phyloP scores from a whole-genome alignment of 2,888 invertebrate species.

The Amphipyra tragopoginis region DNA sequence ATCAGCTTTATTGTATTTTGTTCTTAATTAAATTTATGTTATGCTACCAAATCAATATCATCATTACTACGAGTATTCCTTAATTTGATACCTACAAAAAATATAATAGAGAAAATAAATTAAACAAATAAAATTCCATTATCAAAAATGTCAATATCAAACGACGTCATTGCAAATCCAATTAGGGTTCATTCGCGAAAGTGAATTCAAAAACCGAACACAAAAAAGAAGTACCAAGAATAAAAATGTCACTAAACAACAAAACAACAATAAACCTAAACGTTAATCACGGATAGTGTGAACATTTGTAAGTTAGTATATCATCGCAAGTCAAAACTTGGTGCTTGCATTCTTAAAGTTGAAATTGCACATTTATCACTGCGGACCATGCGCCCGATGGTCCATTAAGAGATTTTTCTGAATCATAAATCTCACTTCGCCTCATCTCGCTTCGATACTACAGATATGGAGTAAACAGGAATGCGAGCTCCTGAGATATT shows the following conservation, averaged over 20 bases:
- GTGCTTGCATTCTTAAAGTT: slow-evolving; percentile 87
- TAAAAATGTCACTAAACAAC: slow-evolving; percentile 31
- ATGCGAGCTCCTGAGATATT: slow-evolving; percentile 64
- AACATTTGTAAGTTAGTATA: slow-evolving; percentile 82
- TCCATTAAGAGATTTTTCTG: slow-evolving; percentile 90
- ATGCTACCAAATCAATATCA: too few species aligned
- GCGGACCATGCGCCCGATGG: slow-evolving; percentile 82
- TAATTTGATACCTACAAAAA: too few species aligned
- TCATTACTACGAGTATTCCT: too few species aligned
- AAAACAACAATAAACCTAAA: slow-evolving; percentile 49
- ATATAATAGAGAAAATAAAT: too few species aligned
- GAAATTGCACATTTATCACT: slow-evolving; percentile 89
- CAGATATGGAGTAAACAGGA: slow-evolving; percentile 83
- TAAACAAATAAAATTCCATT: not conserved
- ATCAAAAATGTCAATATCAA: slow-evolving; percentile 15
- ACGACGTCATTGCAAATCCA: slow-evolving; percentile 8
- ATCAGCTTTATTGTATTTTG: slow-evolving; percentile 1
- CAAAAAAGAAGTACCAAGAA: slow-evolving; percentile 3
- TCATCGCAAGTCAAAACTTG: slow-evolving; percentile 87
- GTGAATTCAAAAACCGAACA: slow-evolving; percentile 15
- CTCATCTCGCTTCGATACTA: slow-evolving; percentile 85
- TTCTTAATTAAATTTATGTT: not conserved
- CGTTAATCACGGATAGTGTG: slow-evolving; percentile 74
- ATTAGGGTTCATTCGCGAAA: slow-evolving; percentile 24
- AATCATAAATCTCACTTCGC: slow-evolving; percentile 89